Evolutionary conservation across 2,113 vertebrate genomes (phyloP).

Genomic region (Ochotona curzoniae): DNA sequence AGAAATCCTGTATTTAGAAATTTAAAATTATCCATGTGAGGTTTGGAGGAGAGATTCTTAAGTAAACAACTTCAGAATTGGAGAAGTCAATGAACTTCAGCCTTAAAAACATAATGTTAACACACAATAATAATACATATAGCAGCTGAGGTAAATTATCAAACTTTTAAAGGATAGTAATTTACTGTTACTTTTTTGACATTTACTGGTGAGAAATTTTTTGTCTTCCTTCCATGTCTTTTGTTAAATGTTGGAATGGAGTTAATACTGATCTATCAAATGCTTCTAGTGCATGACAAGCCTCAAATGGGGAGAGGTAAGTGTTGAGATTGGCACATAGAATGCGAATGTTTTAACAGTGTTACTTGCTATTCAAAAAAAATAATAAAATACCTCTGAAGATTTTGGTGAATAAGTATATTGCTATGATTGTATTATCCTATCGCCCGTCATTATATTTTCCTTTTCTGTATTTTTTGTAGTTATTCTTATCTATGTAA

Average conservation of each 20-base stretch:
- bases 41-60: conserved; percentile 64
- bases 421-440: conserved; percentile 44
- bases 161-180: conserved; percentile 41
- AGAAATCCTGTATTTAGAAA: conserved; percentile 59
- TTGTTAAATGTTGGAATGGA: conserved; percentile 37
- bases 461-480: conserved; percentile 40
- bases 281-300: conserved; percentile 61
- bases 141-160: conserved; percentile 40
- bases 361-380: conserved; percentile 48
- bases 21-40: conserved; percentile 25
- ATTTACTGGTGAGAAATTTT: conserved; percentile 53
- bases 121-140: conserved; percentile 15
- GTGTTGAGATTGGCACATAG: conserved; percentile 58
- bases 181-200: conserved; percentile 44
- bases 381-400: conserved; percentile 22
- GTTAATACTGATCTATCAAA: conserved; percentile 44
- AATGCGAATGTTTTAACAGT: conserved; percentile 25
- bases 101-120: conserved; percentile 53
- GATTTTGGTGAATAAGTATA: conserved; percentile 67
- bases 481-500: conserved; percentile 47
- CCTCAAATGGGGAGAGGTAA: conserved; percentile 53
- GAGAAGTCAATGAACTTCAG: conserved; percentile 50
- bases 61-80: conserved; percentile 57
- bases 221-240: conserved; percentile 58
- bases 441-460: conserved; percentile 33